Evolutionary conservation across 2,113 vertebrate genomes (phyloP).

Genomic region (Prunella fulvescens): DNA sequence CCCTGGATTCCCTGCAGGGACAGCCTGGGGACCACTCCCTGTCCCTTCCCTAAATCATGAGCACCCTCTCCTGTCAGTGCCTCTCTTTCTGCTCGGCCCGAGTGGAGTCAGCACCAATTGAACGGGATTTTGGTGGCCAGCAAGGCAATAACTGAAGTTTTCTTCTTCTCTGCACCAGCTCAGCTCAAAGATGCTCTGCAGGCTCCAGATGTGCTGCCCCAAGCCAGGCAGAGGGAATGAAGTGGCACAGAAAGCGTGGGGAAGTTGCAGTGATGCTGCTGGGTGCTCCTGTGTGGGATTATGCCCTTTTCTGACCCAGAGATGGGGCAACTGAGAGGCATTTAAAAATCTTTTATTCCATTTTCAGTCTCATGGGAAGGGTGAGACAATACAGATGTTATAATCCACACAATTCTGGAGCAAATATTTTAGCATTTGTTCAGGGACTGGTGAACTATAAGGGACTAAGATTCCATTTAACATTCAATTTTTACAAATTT

Average conservation of each 20-base stretch:
- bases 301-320: no score
- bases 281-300: neutral
- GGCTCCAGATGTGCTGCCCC: neutral
- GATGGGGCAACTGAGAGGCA: no score
- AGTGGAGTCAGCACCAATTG: neutral
- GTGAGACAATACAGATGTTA: no score
- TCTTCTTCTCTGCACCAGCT: neutral
- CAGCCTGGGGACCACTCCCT: fast-evolving
- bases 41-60: neutral
- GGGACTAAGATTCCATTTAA: no score
- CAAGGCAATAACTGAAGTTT: fast-evolving
- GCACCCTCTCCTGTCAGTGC: conserved; percentile 45
- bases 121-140: neutral
- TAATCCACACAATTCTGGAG: no score
- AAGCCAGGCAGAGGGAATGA: neutral
- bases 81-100: neutral
- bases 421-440: no score
- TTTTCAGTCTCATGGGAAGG: no score
- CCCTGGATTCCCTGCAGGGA: neutral
- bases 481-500: no score
- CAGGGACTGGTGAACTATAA: no score
- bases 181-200: neutral
- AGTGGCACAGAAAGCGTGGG: fast-evolving
- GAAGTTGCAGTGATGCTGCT: neutral
- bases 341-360: no score